Evolutionary conservation across 1,140 invertebrate genomes (phyloP).

Genomic region (Pararge aegeria): DNA sequence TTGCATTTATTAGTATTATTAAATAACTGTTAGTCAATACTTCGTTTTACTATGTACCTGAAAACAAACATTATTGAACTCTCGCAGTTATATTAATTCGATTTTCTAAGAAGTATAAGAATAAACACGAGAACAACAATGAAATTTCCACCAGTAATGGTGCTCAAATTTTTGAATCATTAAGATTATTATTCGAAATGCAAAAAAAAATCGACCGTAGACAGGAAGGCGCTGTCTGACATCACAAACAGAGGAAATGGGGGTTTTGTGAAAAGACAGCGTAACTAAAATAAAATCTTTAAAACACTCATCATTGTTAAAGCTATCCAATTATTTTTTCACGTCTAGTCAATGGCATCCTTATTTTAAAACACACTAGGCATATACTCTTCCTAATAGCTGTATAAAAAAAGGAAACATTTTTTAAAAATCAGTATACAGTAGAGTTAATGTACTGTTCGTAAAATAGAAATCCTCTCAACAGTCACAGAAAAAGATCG

Average conservation of each 20-base stretch:
- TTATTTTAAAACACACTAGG: not conserved
- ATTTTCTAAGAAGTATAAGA: too few species aligned
- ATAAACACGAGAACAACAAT: not conserved
- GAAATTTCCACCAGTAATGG: constrained; percentile 1
- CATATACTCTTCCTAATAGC: not conserved
- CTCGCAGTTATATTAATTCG: too few species aligned
- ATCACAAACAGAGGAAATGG: constrained; percentile 31
- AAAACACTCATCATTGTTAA: constrained; percentile 33
- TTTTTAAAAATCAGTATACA: too few species aligned
- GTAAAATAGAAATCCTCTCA: not conserved
- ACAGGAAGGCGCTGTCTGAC: constrained; percentile 30
- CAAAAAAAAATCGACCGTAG: constrained; percentile 25
- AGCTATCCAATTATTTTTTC: constrained; percentile 31
- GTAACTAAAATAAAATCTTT: constrained; percentile 36
- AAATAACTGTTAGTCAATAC: constrained; percentile 7
- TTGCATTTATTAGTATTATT: constrained; percentile 64
- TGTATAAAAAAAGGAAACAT: not conserved
- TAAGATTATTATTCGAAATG: constrained; percentile 23
- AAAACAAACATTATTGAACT: not conserved
- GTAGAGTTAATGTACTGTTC: too few species aligned
- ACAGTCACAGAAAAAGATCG: constrained; percentile 7
- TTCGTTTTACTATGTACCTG: not conserved
- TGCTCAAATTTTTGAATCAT: constrained; percentile 15
- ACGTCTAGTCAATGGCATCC: constrained; percentile 6
- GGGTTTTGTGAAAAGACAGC: constrained; percentile 34